Conservation (phyloP, 2,888 invertebrate species). For the Bugulina stolonifera region DNA sequence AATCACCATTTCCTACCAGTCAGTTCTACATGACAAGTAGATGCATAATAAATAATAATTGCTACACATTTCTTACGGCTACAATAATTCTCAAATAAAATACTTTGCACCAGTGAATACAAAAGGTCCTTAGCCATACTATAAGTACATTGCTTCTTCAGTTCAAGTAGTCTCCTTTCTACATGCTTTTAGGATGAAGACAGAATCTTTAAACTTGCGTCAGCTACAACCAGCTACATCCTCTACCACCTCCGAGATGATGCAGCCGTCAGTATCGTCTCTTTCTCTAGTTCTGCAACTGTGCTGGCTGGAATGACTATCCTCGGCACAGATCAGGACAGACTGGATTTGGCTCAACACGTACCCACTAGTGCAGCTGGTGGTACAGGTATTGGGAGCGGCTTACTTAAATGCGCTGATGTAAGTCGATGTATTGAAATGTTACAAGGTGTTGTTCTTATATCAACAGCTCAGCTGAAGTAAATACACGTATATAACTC, state of each 20-base stretch:
- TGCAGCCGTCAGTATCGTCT: neutral
- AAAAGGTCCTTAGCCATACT: too few species aligned
- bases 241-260: neutral
- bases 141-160: too few species aligned
- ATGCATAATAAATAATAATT: too few species aligned
- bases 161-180: too few species aligned
- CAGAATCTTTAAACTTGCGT: neutral
- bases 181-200: neutral
- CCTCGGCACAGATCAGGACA: neutral
- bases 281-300: neutral
- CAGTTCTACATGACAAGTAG: too few species aligned
- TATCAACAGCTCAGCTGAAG: neutral
- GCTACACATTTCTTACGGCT: too few species aligned
- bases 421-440: neutral
- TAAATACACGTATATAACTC: neutral
- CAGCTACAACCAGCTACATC: neutral
- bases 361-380: neutral
- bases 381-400: neutral
- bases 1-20: too few species aligned
- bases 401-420: neutral
- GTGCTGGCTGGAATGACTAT: neutral
- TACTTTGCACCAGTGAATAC: too few species aligned
- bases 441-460: too few species aligned
- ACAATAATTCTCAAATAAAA: too few species aligned
- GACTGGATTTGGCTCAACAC: neutral